These are phyloP conservation scores for Erythrocercus mccallii DNA, from an alignment of 2,113 vertebrate genomes.

Conservation along the genomic window DNA sequence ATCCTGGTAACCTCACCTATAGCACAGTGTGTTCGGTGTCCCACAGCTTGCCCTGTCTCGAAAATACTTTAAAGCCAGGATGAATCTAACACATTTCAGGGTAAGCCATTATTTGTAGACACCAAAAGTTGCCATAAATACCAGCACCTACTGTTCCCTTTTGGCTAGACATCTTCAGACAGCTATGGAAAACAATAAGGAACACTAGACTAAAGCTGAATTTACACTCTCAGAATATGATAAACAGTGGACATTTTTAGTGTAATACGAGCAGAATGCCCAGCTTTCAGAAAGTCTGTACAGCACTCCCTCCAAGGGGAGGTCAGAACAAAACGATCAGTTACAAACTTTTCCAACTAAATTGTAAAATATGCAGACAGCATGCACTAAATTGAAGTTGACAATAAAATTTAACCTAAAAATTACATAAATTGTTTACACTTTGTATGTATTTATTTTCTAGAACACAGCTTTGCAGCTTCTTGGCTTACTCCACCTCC, in stretches of 20 bases:
- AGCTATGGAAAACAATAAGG: not conserved
- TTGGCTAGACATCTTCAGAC: not conserved
- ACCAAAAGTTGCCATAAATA: not conserved
- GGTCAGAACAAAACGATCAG: not conserved
- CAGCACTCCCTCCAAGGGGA: not conserved
- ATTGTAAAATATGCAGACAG: not conserved
- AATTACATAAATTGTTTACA: not conserved
- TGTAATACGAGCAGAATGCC: not conserved
- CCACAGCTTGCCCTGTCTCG: not conserved
- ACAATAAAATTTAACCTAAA: not conserved
- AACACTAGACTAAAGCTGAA: not conserved
- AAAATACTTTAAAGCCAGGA: not conserved
- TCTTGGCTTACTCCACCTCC: not conserved
- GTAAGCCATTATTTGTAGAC: not conserved
- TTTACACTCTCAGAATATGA: not conserved
- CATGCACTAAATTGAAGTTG: not conserved
- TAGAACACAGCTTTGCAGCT: not conserved
- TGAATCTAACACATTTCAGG: not conserved
- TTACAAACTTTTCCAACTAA: not conserved
- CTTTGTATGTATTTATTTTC: not conserved
- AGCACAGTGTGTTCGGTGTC: not conserved
- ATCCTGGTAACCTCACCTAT: not conserved
- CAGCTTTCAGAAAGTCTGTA: not conserved
- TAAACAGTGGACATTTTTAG: not conserved
- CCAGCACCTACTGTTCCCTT: not conserved